Evolutionary conservation across 2,888 invertebrate species (phyloP).

Genomic region (Protonemura montana): DNA sequence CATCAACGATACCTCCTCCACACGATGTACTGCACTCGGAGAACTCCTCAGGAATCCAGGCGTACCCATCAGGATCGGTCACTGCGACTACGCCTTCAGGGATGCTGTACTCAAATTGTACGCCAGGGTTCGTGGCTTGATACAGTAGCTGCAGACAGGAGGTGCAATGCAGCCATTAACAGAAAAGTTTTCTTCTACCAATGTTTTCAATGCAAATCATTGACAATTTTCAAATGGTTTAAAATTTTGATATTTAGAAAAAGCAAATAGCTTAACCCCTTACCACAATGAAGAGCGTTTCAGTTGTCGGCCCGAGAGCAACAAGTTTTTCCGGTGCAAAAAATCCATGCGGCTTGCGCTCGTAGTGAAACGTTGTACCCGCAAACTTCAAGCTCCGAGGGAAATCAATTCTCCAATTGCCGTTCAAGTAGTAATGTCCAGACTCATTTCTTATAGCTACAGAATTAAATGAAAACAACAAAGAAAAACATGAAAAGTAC

Average conservation of each 20-base stretch:
- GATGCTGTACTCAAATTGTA: slow-evolving; percentile 89
- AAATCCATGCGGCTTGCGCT: slow-evolving; percentile 80
- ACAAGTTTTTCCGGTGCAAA: slow-evolving; percentile 85
- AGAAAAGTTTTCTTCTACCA: too few relatives aligned
- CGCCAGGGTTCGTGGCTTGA: slow-evolving; percentile 84
- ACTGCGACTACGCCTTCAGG: slow-evolving; percentile 72
- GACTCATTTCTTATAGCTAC: slow-evolving; percentile 84
- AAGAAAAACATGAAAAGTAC: neutral
- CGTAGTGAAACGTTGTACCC: slow-evolving; percentile 88
- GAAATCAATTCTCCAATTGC: slow-evolving; percentile 93
- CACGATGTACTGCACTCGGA: slow-evolving; percentile 85
- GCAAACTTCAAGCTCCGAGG: slow-evolving; percentile 81
- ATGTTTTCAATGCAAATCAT: too few relatives aligned
- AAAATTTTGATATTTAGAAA: too few relatives aligned
- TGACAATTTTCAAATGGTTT: too few relatives aligned
- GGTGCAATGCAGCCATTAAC: neutral
- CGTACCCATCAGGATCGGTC: slow-evolving; percentile 76
- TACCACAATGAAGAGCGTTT: slow-evolving; percentile 86
- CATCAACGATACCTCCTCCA: slow-evolving; percentile 93
- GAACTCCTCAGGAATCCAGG: slow-evolving; percentile 83
- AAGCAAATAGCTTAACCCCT: slow-evolving; percentile 53
- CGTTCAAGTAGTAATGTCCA: slow-evolving; percentile 90
- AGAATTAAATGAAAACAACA: slow-evolving; percentile 44
- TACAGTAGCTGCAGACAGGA: slow-evolving; percentile 70
- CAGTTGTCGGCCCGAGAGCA: slow-evolving; percentile 88